Conservation (phyloP, 2,888 invertebrate species). For the Drosophila infuscata region DNA sequence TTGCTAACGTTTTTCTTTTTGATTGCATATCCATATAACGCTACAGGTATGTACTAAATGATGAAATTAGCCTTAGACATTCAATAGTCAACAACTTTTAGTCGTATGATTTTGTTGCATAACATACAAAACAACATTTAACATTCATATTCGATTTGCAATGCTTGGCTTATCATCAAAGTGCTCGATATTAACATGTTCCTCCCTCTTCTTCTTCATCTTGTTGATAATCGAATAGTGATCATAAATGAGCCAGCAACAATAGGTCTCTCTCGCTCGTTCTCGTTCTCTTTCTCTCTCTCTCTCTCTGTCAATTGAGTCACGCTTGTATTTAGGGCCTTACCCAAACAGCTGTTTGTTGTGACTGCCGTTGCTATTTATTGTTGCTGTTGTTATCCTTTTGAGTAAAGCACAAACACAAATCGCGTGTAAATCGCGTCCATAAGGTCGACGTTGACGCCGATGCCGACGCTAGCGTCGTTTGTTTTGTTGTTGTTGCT, state of each 20-base stretch:
- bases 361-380: slow-evolving; percentile 34
- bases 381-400: slow-evolving; percentile 49
- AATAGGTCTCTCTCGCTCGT: slow-evolving; percentile 4
- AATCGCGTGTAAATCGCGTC: slow-evolving; percentile 38
- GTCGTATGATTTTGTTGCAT: background rate
- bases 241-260: slow-evolving; percentile 3
- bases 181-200: background rate
- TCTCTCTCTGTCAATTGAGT: slow-evolving; percentile 19
- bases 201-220: background rate
- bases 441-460: slow-evolving; percentile 49
- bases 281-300: background rate
- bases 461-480: slow-evolving; percentile 30
- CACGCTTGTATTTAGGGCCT: slow-evolving; percentile 45
- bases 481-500: slow-evolving; percentile 31
- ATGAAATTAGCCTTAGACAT: background rate
- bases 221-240: background rate
- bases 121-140: background rate
- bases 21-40: background rate
- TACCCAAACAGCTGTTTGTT: slow-evolving; percentile 77
- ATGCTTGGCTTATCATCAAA: background rate
- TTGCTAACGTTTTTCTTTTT: background rate
- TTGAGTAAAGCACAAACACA: slow-evolving; percentile 26
- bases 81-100: background rate
- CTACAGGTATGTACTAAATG: background rate
- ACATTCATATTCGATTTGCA: background rate